Evolutionary conservation across 1,140 invertebrate genomes (phyloP).

Genomic region (Drosophila ogumai): DNA sequence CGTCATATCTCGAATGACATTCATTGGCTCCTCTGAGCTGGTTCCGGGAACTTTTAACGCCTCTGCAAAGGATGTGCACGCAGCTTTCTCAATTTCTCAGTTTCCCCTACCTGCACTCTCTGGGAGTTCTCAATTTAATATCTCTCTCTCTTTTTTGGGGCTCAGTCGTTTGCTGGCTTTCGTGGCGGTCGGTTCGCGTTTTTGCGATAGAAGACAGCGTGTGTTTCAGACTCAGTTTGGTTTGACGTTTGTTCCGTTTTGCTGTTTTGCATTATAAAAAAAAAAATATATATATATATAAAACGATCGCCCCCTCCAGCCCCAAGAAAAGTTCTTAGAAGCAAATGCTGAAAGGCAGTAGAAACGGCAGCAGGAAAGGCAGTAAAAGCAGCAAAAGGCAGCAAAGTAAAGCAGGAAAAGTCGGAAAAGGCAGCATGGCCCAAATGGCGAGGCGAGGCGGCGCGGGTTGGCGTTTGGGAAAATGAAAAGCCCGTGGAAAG

Average conservation of each 20-base stretch:
- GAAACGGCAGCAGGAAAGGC: conserved; percentile 27
- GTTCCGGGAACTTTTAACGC: conserved; percentile 32
- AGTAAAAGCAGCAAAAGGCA: conserved; percentile 7
- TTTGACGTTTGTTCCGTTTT: conserved; percentile 38
- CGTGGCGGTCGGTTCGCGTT: conserved; percentile 64
- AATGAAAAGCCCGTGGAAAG: conserved; percentile 70
- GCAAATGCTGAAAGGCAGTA: conserved; percentile 39
- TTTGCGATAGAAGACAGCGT: conserved; percentile 12
- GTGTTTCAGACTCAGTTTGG: conserved; percentile 8
- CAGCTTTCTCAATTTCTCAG: conserved; percentile 3
- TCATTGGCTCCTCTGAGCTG: conserved; percentile 26
- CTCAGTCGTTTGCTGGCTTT: conserved; percentile 78
- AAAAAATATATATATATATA: not conserved
- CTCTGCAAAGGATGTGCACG: conserved; percentile 46
- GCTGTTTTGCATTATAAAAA: conserved; percentile 39
- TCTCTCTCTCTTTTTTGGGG: conserved; percentile 1
- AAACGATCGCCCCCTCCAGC: not conserved
- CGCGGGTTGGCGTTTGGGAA: conserved; percentile 31
- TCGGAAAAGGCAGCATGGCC: conserved; percentile 56
- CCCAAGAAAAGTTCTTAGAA: conserved; percentile 28
- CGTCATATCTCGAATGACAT: not conserved
- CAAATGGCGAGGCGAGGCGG: conserved; percentile 40
- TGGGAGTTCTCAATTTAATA: not conserved
- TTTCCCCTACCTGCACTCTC: not conserved
- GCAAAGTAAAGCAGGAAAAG: conserved; percentile 36